These are phyloP conservation scores for Eulithis testata DNA, from an alignment of 2,888 invertebrate genomes.

Conservation along the genomic window DNA sequence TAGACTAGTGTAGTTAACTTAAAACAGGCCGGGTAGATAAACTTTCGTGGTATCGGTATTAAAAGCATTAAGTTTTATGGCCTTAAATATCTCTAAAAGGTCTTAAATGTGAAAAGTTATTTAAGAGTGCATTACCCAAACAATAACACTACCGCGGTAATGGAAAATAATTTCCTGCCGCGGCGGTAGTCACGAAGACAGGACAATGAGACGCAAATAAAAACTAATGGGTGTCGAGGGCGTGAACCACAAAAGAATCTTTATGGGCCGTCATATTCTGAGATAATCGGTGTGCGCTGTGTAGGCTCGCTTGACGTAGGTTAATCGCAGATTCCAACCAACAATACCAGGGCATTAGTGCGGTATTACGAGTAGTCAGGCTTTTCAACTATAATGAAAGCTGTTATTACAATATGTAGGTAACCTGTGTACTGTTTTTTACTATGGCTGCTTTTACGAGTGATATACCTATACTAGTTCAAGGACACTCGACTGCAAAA, in stretches of 20 bases:
- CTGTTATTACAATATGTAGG: not conserved
- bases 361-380: constrained; percentile 10
- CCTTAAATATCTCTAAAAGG: constrained; percentile 24
- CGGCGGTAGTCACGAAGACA: constrained; percentile 24
- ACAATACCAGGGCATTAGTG: constrained; percentile 16
- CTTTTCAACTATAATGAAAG: not conserved
- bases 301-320: constrained; percentile 14
- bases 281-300: constrained; percentile 18
- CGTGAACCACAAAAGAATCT: constrained; percentile 22
- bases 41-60: constrained; percentile 15
- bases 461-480: too few species aligned
- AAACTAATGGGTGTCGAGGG: constrained; percentile 26
- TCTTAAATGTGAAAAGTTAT: constrained; percentile 28
- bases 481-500: too few species aligned
- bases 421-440: too few species aligned
- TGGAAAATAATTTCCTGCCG: constrained; percentile 24
- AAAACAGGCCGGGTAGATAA: constrained; percentile 6
- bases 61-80: constrained; percentile 22
- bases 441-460: too few species aligned
- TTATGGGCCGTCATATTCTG: constrained; percentile 23
- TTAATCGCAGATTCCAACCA: constrained; percentile 17
- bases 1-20: not conserved
- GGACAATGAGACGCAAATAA: constrained; percentile 29
- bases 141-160: constrained; percentile 23
- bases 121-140: constrained; percentile 25